A percentile compares a stretch with the other conserved stretches of the same genome.
Conservation (phyloP, 1,140 invertebrate species). For the Pemphigus obesinymphae region DNA sequence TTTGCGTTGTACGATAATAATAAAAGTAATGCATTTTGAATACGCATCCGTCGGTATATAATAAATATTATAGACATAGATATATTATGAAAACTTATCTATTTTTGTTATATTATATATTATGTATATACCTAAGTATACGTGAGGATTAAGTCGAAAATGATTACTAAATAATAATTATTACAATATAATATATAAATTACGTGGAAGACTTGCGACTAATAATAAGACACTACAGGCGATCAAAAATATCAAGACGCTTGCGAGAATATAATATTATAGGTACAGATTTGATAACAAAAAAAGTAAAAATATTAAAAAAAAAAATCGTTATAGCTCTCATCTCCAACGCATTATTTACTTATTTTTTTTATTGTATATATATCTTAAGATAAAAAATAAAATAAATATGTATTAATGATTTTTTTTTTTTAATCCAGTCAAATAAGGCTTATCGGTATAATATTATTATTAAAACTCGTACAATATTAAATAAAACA, state of each 20-base stretch:
- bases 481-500: constrained; percentile 18
- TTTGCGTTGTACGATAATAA: too few relatives aligned
- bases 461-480: constrained; percentile 8
- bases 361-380: not conserved
- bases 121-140: too few relatives aligned
- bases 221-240: constrained; percentile 29
- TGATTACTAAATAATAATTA: not conserved
- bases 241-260: constrained; percentile 31
- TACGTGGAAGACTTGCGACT: constrained; percentile 27
- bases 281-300: constrained; percentile 27
- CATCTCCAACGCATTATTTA: constrained; percentile 18
- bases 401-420: constrained; percentile 2
- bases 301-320: not conserved
- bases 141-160: not conserved
- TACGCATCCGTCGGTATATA: too few relatives aligned
- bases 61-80: too few relatives aligned
- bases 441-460: constrained; percentile 20
- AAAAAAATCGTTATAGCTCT: not conserved
- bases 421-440: constrained; percentile 18
- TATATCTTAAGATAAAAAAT: not conserved
- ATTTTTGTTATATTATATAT: too few relatives aligned
- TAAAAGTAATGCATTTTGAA: too few relatives aligned
- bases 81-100: too few relatives aligned
- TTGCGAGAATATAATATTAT: not conserved
- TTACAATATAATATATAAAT: too few relatives aligned